A percentile compares a stretch with the other conserved stretches of the same genome.
phyloP scores from a whole-genome alignment of 2,797 vertebrate species.

The Scolopax rusticola region DNA sequence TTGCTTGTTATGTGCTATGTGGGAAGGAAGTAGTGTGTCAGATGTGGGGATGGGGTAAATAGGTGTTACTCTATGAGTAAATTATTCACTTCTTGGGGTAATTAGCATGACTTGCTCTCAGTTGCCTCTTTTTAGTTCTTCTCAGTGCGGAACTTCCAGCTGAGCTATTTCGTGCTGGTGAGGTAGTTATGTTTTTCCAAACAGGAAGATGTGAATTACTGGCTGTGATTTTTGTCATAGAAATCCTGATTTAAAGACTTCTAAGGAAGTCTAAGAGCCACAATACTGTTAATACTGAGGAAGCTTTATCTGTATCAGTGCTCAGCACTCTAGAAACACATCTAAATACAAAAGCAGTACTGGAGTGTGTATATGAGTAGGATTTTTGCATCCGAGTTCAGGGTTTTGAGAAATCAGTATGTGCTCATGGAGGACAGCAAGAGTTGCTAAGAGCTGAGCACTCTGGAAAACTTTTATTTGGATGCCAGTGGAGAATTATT shows the following conservation, averaged over 20 bases:
- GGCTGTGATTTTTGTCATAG: not conserved
- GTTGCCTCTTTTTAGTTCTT: not conserved
- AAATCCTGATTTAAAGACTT: not conserved
- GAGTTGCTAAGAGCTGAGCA: conserved; percentile 21
- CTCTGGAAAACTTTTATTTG: conserved; percentile 58
- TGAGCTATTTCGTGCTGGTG: not conserved
- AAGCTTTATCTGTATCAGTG: not conserved
- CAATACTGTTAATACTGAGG: not conserved
- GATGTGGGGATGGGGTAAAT: not conserved
- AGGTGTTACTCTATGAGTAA: not conserved
- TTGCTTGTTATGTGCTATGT: not conserved
- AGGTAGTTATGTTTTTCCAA: not conserved
- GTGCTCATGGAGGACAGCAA: not conserved
- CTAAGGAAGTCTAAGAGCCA: not conserved
- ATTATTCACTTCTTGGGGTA: not conserved
- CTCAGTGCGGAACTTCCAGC: not conserved
- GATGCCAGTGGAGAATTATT: conserved; percentile 47
- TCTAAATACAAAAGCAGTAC: not conserved
- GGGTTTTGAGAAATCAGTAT: not conserved
- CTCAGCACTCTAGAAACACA: not conserved
- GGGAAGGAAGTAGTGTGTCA: not conserved
- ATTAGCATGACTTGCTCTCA: not conserved
- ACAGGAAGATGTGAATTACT: not conserved
- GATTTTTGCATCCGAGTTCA: not conserved
- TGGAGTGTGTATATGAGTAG: not conserved